Evolutionary conservation across 64 coral and sea anemone genomes (phyloP).

Genomic region (Anthopleura sola): DNA sequence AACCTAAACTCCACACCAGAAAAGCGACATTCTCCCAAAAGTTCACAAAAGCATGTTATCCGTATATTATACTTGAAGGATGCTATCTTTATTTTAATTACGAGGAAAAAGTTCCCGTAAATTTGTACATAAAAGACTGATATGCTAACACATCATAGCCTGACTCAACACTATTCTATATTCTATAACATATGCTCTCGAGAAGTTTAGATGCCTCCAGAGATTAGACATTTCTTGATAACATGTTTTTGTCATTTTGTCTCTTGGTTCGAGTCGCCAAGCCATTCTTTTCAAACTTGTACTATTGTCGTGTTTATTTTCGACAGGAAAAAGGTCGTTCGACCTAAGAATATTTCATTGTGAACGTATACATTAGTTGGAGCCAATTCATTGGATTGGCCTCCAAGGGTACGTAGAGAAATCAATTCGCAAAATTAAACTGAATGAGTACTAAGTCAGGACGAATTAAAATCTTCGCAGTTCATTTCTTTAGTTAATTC

Average conservation of each 20-base stretch:
- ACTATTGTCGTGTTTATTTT: background rate
- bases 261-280: background rate
- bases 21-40: constrained; percentile 41
- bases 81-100: constrained; percentile 37
- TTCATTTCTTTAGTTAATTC: constrained; percentile 2
- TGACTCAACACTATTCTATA: background rate
- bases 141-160: background rate
- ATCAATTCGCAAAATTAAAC: background rate
- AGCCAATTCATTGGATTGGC: background rate
- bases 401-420: background rate
- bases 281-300: background rate
- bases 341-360: background rate
- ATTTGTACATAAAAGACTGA: background rate
- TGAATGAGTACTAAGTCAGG: background rate
- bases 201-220: background rate
- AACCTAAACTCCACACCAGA: constrained; percentile 47
- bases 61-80: constrained; percentile 47
- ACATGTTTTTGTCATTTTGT: background rate
- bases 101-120: background rate
- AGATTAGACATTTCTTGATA: background rate
- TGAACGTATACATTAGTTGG: background rate
- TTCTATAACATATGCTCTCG: background rate
- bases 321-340: background rate
- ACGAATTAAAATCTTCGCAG: background rate
- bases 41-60: constrained; percentile 50